Conservation (phyloP, 2,888 invertebrate genomes). For the Drymonia ruficornis region DNA sequence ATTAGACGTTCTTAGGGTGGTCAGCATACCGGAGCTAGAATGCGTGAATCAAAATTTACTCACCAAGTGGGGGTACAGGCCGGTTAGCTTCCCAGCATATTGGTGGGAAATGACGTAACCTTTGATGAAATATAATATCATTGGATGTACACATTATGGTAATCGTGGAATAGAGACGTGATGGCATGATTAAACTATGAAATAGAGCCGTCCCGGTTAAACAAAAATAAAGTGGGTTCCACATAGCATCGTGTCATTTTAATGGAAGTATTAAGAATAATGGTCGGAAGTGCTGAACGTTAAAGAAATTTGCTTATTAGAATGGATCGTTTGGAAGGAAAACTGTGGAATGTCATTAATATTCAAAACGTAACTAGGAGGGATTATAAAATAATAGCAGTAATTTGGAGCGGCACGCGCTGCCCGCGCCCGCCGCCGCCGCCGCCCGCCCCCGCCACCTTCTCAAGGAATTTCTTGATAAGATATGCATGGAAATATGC, state of each 20-base stretch:
- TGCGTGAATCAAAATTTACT: slow-evolving; percentile 34
- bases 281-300: slow-evolving; percentile 59
- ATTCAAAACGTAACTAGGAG: slow-evolving; percentile 83
- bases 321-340: slow-evolving; percentile 69
- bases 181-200: too few relatives aligned
- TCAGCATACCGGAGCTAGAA: slow-evolving; percentile 36
- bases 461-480: slow-evolving; percentile 72
- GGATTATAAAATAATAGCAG: slow-evolving; percentile 85
- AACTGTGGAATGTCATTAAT: slow-evolving; percentile 82
- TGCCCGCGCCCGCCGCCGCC: slow-evolving; percentile 41
- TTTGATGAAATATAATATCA: too few relatives aligned
- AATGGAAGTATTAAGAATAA: slow-evolving; percentile 17
- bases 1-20: slow-evolving; percentile 40
- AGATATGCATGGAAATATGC: slow-evolving; percentile 82
- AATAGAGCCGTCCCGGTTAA: neutral
- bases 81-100: neutral
- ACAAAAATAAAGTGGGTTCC: neutral
- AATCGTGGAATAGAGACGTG: too few relatives aligned
- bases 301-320: slow-evolving; percentile 67
- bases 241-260: neutral
- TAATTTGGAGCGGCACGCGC: slow-evolving; percentile 79
- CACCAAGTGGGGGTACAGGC: neutral
- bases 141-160: too few relatives aligned
- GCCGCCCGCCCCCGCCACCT: slow-evolving; percentile 47
- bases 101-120: neutral